phyloP scores from a whole-genome alignment of 1,140 invertebrate species.

The Drosophila athabasca region DNA sequence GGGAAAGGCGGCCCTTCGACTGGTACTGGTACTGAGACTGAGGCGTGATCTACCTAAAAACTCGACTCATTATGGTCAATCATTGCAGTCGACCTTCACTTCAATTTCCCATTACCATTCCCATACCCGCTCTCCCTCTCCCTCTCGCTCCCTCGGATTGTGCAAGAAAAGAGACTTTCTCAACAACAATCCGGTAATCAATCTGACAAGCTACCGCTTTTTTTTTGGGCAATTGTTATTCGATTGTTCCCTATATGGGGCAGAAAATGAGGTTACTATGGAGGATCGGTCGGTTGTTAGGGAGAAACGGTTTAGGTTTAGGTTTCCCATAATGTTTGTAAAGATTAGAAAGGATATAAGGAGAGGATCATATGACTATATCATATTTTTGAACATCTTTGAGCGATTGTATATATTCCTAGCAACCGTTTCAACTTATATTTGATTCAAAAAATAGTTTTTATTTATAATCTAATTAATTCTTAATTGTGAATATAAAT shows the following conservation, averaged over 20 bases:
- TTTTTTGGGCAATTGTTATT: conserved; percentile 51
- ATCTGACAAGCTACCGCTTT: conserved; percentile 59
- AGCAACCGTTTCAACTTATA: no score
- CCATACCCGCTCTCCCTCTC: background rate
- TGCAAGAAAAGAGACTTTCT: conserved; percentile 38
- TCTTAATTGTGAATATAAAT: no score
- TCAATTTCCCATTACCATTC: conserved; percentile 20
- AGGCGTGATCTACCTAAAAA: conserved; percentile 74
- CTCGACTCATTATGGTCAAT: conserved; percentile 65
- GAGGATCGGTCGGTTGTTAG: conserved; percentile 15
- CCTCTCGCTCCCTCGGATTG: conserved; percentile 12
- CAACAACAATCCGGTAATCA: conserved; percentile 53
- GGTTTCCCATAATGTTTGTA: conserved; percentile 26
- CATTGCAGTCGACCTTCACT: conserved; percentile 30
- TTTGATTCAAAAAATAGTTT: no score
- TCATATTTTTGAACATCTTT: no score
- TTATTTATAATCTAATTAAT: no score
- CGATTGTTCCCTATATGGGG: conserved; percentile 52
- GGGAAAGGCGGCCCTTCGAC: conserved; percentile 14
- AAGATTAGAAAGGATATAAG: conserved; percentile 16
- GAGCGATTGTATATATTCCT: no score
- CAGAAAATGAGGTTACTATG: conserved; percentile 45
- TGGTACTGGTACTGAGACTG: conserved; percentile 22
- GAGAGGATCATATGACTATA: conserved; percentile 13
- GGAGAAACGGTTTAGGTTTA: conserved; percentile 17